These are phyloP conservation scores for Choreutis nemorana DNA, from an alignment of 2,888 invertebrate genomes.

Conservation along the genomic window DNA sequence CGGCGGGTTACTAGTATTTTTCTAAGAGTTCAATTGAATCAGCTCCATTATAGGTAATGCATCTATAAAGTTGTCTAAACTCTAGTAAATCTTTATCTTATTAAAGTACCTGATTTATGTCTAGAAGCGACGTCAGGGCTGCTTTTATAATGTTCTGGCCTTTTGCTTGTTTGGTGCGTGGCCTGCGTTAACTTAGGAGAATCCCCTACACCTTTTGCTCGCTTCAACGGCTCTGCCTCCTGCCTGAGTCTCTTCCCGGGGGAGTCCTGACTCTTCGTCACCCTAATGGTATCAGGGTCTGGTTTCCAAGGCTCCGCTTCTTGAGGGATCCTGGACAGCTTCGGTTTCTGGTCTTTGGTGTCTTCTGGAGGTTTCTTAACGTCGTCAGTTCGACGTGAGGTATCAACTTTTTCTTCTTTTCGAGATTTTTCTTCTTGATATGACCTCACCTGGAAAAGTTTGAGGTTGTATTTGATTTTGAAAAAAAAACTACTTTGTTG, in stretches of 20 bases:
- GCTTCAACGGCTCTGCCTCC: conserved; percentile 52
- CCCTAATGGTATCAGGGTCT: conserved; percentile 50
- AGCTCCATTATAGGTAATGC: too few relatives aligned
- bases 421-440: conserved; percentile 47
- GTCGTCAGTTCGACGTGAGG: conserved; percentile 32
- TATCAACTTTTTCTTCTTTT: conserved; percentile 26
- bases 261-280: conserved; percentile 43
- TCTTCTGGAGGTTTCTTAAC: conserved; percentile 21
- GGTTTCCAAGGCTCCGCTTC: conserved; percentile 33
- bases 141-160: conserved; percentile 67
- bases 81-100: too few relatives aligned
- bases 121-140: conserved; percentile 69
- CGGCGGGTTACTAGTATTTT: too few relatives aligned
- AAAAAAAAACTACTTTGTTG: too few relatives aligned
- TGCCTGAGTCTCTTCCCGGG: conserved; percentile 52
- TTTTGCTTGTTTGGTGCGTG: conserved; percentile 21
- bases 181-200: conserved; percentile 48
- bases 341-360: too few relatives aligned
- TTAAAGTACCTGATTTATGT: conserved; percentile 43
- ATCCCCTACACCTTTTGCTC: conserved; percentile 47
- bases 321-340: conserved; percentile 17
- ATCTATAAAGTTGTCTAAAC: too few relatives aligned
- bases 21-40: too few relatives aligned
- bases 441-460: conserved; percentile 43
- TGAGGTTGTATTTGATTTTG: too few relatives aligned